Evolutionary conservation across 2,113 vertebrate genomes (phyloP).

Genomic region (Agelaius phoeniceus): DNA sequence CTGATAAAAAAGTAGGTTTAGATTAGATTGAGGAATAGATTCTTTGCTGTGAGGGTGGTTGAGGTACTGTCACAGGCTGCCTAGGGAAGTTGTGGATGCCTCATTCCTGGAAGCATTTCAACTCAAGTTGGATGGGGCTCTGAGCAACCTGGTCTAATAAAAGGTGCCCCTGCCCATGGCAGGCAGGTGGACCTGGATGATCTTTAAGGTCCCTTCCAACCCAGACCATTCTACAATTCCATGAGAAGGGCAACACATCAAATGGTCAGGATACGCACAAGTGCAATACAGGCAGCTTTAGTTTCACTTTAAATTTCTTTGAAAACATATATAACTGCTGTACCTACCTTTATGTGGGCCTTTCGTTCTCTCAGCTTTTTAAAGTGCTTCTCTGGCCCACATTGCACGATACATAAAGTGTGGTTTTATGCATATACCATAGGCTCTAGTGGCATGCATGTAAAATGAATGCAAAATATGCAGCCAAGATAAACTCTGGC

Average conservation of each 20-base stretch:
- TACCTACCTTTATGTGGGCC: neutral
- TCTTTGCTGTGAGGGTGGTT: neutral
- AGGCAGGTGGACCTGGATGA: neutral
- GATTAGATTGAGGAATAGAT: neutral
- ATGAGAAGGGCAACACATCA: neutral
- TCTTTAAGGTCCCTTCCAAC: neutral
- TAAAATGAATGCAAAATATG: constrained; percentile 42
- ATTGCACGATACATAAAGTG: neutral
- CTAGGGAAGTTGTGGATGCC: neutral
- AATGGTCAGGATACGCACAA: neutral
- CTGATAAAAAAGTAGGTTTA: neutral
- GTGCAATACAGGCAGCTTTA: neutral
- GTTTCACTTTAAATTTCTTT: neutral
- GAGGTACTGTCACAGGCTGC: neutral
- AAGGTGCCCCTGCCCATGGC: neutral
- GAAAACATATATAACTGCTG: neutral
- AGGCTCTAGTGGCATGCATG: neutral
- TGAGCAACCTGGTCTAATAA: neutral
- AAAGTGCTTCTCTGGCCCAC: neutral
- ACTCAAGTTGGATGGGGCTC: neutral
- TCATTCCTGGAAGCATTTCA: neutral
- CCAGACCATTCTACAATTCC: neutral
- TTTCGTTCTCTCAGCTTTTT: neutral
- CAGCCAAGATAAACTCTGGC: constrained; percentile 20
- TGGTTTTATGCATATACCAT: constrained; percentile 3